phyloP scores from a whole-genome alignment of 1,140 invertebrate genomes.

The Cydia amplana region DNA sequence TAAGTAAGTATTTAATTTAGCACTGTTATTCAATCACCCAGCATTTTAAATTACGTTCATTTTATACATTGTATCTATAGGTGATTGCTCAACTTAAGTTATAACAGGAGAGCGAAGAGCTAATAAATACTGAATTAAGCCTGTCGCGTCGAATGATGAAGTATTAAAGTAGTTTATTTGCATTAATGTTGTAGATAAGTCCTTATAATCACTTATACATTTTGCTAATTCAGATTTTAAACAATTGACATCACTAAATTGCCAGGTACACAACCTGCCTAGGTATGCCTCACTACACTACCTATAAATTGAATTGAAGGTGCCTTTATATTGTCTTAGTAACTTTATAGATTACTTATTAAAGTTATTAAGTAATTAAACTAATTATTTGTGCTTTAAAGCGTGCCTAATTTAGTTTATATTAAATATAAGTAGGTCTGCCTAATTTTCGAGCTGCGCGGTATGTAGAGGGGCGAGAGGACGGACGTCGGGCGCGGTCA shows the following conservation, averaged over 20 bases:
- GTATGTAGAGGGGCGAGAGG: not conserved
- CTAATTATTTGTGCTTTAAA: not conserved
- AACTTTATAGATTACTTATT: not conserved
- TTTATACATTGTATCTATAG: not conserved
- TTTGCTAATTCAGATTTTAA: too few species aligned
- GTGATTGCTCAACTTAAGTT: not conserved
- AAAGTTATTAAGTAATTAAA: too few species aligned
- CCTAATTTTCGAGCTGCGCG: not conserved
- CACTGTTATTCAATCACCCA: not conserved
- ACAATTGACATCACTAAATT: too few species aligned
- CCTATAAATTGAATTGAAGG: not conserved
- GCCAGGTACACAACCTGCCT: too few species aligned
- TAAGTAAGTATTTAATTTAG: conserved; percentile 18
- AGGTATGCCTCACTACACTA: too few species aligned
- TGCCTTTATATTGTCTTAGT: not conserved
- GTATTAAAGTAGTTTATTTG: too few species aligned
- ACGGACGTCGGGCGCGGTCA: conserved; percentile 23
- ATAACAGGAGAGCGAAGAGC: too few species aligned
- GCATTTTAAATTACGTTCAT: not conserved
- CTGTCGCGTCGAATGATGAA: too few species aligned
- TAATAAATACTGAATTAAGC: too few species aligned
- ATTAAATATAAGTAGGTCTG: not conserved
- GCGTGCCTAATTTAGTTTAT: not conserved
- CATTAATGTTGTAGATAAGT: too few species aligned
- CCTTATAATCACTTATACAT: too few species aligned